Conservation (phyloP, 1,140 invertebrate genomes). For the Drosophila lini region DNA sequence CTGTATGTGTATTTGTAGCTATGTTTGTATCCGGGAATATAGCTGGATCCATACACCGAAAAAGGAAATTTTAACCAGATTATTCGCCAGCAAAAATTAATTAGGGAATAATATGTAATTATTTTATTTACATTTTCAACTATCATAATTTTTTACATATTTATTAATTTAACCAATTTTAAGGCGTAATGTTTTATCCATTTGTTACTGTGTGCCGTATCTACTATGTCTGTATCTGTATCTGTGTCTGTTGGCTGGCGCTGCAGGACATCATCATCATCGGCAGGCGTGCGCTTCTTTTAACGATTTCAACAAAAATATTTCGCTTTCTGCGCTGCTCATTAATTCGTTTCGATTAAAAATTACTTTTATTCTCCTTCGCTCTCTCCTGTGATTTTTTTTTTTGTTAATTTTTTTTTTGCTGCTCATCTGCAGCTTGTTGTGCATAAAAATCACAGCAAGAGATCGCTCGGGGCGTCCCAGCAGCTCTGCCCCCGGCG, state of each 20-base stretch:
- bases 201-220: conserved; percentile 10
- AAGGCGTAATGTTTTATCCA: background rate
- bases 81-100: too few relatives aligned
- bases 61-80: background rate
- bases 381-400: conserved; percentile 20
- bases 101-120: too few relatives aligned
- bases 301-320: conserved; percentile 80
- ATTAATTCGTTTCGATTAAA: conserved; percentile 82
- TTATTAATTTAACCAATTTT: background rate
- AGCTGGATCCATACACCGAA: conserved; percentile 12
- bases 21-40: background rate
- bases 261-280: conserved; percentile 79
- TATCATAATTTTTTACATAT: too few relatives aligned
- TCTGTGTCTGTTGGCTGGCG: conserved; percentile 42
- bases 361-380: conserved; percentile 53
- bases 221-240: conserved; percentile 30
- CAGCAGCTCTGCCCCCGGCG: conserved; percentile 14
- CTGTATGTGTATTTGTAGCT: conserved; percentile 29
- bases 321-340: conserved; percentile 70
- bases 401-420: conserved; percentile 44
- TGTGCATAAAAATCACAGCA: conserved; percentile 82
- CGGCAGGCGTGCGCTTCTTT: conserved; percentile 74
- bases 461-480: conserved; percentile 41
- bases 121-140: too few relatives aligned
- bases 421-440: conserved; percentile 71